phyloP scores from a whole-genome alignment of 2,797 vertebrate genomes.

The Lagocephalus sceleratus region DNA sequence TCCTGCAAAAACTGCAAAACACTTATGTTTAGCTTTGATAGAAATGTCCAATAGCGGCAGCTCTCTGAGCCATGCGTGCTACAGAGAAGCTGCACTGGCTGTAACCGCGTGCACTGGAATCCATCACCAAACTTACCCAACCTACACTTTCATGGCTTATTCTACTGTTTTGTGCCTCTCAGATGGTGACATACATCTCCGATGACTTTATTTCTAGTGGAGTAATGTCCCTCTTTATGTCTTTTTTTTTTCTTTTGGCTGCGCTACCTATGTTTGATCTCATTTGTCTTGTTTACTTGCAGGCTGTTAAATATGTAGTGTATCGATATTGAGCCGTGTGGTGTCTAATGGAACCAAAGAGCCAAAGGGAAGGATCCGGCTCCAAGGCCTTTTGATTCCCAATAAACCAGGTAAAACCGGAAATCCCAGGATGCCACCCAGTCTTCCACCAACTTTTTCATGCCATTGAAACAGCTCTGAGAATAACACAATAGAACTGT shows the following conservation, averaged over 20 bases:
- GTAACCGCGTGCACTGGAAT: conserved; percentile 22
- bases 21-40: conserved; percentile 29
- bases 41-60: conserved; percentile 16
- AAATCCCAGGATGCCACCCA: conserved; percentile 58
- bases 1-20: conserved; percentile 18
- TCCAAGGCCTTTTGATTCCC: conserved; percentile 53
- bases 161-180: conserved; percentile 35
- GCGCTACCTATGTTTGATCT: background rate
- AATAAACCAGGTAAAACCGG: conserved; percentile 41
- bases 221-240: too few species aligned
- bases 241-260: too few species aligned
- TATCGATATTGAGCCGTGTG: conserved; percentile 53
- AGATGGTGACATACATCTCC: too few species aligned
- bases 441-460: conserved; percentile 63
- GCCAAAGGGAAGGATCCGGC: conserved; percentile 56
- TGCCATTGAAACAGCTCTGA: conserved; percentile 58
- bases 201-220: too few species aligned
- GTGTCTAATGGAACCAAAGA: conserved; percentile 32
- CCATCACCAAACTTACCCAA: conserved; percentile 30
- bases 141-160: conserved; percentile 18
- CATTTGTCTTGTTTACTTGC: conserved; percentile 57
- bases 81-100: conserved; percentile 8
- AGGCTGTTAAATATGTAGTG: conserved; percentile 61
- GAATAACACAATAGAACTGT: conserved; percentile 70
- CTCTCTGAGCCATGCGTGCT: conserved; percentile 21